Evolutionary conservation across 2,888 invertebrate species (phyloP).

Genomic region (Chalcosyrphus nemorum): DNA sequence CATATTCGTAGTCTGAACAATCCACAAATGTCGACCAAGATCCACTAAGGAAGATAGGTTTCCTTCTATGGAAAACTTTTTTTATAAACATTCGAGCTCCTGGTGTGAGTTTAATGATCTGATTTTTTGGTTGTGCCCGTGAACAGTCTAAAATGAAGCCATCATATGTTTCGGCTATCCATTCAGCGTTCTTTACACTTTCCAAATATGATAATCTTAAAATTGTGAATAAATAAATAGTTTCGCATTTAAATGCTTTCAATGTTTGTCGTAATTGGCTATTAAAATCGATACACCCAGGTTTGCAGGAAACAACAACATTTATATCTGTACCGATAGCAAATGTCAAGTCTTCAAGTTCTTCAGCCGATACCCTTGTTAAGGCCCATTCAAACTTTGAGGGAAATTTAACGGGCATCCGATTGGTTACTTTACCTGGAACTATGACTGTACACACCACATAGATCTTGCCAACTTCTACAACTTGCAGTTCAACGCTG

Average conservation of each 20-base stretch:
- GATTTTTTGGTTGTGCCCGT: not conserved
- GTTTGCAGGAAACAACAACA: conserved; percentile 75
- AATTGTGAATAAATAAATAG: conserved; percentile 76
- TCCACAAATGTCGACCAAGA: conserved; percentile 74
- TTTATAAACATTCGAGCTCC: conserved; percentile 75
- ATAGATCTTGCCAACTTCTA: conserved; percentile 31
- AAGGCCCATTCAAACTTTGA: conserved; percentile 67
- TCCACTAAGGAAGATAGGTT: conserved; percentile 77
- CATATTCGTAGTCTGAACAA: conserved; percentile 74
- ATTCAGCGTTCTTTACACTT: conserved; percentile 74
- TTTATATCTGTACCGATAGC: conserved; percentile 77
- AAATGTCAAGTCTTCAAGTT: conserved; percentile 79
- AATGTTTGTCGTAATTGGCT: conserved; percentile 74
- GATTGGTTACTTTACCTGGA: conserved; percentile 74
- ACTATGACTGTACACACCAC: conserved; percentile 75
- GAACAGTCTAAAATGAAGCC: conserved; percentile 76
- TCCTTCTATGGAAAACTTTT: conserved; percentile 74
- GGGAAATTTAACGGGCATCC: conserved; percentile 78
- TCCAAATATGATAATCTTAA: conserved; percentile 76
- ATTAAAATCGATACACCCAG: conserved; percentile 74
- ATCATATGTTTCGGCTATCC: conserved; percentile 77
- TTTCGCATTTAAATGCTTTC: conserved; percentile 73
- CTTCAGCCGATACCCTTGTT: conserved; percentile 77
- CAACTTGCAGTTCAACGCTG: conserved; percentile 76
- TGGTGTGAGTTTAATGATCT: conserved; percentile 74